Conservation (phyloP, 2,113 vertebrate species). For the Dicerorhinus sumatrensis region DNA sequence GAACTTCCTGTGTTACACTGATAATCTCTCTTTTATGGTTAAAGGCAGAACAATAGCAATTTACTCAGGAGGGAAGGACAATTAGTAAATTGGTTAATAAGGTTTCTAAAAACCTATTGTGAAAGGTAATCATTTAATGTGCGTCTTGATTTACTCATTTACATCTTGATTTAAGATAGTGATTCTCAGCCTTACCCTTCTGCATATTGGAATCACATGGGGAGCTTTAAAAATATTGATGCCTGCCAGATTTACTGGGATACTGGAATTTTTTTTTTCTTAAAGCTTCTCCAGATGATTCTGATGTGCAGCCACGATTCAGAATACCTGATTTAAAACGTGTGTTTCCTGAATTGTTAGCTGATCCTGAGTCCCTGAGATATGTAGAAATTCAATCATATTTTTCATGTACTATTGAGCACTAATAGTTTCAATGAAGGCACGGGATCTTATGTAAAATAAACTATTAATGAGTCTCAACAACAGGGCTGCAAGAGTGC, state of each 20-base stretch:
- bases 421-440: not conserved
- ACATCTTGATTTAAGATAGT: not conserved
- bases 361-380: not conserved
- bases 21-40: not conserved
- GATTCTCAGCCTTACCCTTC: not conserved
- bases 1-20: not conserved
- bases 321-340: not conserved
- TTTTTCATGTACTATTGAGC: not conserved
- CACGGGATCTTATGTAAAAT: not conserved
- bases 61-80: conserved; percentile 31
- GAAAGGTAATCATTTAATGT: not conserved
- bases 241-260: not conserved
- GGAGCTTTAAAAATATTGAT: not conserved
- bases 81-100: not conserved
- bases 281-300: not conserved
- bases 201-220: not conserved
- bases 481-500: not conserved
- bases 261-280: not conserved
- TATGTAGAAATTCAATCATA: not conserved
- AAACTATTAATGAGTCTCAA: not conserved
- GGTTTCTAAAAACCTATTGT: not conserved
- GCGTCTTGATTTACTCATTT: not conserved
- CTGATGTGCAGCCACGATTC: not conserved
- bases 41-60: not conserved
- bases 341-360: conserved; percentile 23